Evolutionary conservation across 2,888 invertebrate genomes (phyloP).

Genomic region (Xanthorhoe spadicearia): DNA sequence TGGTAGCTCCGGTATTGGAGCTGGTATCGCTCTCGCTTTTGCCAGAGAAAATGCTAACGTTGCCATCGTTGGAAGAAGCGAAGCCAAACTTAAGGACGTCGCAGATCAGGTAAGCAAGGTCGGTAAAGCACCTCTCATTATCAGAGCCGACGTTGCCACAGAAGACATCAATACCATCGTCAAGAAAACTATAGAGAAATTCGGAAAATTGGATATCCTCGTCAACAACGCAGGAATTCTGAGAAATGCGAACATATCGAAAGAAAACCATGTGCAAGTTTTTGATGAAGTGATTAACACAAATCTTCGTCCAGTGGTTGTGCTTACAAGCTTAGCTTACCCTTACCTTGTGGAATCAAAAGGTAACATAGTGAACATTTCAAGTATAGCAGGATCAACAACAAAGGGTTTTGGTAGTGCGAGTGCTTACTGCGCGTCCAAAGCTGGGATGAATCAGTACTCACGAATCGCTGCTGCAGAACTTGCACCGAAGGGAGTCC

Average conservation of each 20-base stretch:
- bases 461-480: conserved; percentile 88
- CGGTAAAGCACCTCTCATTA: conserved; percentile 34
- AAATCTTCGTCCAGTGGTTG: conserved; percentile 41
- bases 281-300: conserved; percentile 46
- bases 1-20: conserved; percentile 64
- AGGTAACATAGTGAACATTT: conserved; percentile 51
- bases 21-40: conserved; percentile 54
- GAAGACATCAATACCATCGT: conserved; percentile 43
- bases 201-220: conserved; percentile 49
- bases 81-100: conserved; percentile 48
- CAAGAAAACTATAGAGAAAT: conserved; percentile 45
- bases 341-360: conserved; percentile 43
- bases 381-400: conserved; percentile 28
- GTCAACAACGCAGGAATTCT: too few species aligned
- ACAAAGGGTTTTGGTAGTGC: conserved; percentile 4
- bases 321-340: conserved; percentile 39
- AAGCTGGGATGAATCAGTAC: conserved; percentile 90
- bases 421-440: conserved; percentile 86
- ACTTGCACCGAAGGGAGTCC: conserved; percentile 80
- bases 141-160: conserved; percentile 44
- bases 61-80: conserved; percentile 55
- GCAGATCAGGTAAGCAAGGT: conserved; percentile 24
- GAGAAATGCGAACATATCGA: conserved; percentile 35
- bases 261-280: conserved; percentile 32
- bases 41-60: conserved; percentile 57